phyloP scores from a whole-genome alignment of 2,113 vertebrate species.

The Artemisiospiza belli region DNA sequence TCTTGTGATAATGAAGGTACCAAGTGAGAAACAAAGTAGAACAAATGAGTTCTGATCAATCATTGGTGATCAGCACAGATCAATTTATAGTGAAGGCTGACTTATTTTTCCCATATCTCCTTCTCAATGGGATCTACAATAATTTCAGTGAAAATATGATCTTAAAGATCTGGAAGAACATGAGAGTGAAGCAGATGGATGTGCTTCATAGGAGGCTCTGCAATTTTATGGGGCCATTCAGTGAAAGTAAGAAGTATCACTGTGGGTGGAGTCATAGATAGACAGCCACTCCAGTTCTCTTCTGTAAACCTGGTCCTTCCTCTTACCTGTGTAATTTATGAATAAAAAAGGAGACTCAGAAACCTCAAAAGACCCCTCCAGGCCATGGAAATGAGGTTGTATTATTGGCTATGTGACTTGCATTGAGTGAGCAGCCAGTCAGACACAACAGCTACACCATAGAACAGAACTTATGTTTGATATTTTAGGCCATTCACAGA shows the following conservation, averaged over 20 bases:
- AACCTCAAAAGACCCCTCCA: background rate
- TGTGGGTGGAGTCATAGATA: background rate
- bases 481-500: background rate
- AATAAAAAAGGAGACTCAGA: background rate
- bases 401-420: background rate
- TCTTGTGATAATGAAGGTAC: background rate
- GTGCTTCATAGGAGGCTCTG: background rate
- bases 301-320: background rate
- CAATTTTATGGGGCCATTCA: background rate
- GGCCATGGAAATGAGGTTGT: background rate
- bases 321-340: background rate
- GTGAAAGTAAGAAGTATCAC: background rate
- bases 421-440: background rate
- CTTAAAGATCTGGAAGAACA: background rate
- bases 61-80: background rate
- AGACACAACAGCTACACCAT: background rate
- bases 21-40: background rate
- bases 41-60: background rate
- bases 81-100: background rate
- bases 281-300: background rate
- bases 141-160: background rate
- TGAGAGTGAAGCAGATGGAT: background rate
- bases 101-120: background rate
- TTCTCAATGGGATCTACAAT: background rate
- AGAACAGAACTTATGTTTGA: background rate